phyloP scores from a whole-genome alignment of 1,140 invertebrate genomes.

The Trichomalopsis sarcophagae region DNA sequence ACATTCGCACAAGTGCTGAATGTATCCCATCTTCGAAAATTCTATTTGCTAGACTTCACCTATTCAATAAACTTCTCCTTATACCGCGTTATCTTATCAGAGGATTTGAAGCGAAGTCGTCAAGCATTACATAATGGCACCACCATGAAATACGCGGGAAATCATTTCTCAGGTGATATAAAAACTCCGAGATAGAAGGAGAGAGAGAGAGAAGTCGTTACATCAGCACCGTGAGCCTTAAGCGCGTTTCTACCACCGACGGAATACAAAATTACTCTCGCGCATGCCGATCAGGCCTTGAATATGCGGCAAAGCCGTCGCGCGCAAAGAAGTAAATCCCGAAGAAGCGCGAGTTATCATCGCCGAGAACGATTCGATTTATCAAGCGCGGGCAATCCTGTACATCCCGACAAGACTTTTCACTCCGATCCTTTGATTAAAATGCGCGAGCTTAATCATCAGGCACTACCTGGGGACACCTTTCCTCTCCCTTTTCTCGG shows the following conservation, averaged over 20 bases:
- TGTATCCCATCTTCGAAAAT: no score
- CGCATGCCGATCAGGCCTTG: not conserved
- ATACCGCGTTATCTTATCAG: no score
- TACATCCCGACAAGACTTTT: constrained; percentile 70
- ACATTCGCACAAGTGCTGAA: no score
- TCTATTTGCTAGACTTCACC: no score
- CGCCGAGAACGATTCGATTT: constrained; percentile 68
- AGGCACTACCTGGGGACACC: constrained; percentile 52
- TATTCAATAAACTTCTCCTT: no score
- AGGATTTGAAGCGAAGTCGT: no score
- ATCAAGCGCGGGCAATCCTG: constrained; percentile 69
- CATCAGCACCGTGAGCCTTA: no score
- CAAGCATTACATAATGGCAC: no score
- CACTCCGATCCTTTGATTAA: constrained; percentile 72
- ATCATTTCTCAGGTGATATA: no score
- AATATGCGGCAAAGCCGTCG: not conserved
- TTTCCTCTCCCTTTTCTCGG: constrained; percentile 33
- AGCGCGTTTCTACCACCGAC: no score
- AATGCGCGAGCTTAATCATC: constrained; percentile 67
- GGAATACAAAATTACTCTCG: not conserved
- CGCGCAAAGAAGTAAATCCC: constrained; percentile 9
- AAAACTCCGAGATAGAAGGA: no score
- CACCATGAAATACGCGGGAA: not conserved
- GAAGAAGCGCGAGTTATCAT: constrained; percentile 46
- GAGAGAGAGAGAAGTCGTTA: no score